Conservation (phyloP, 2,113 vertebrate genomes). For the Sapajus apella region DNA sequence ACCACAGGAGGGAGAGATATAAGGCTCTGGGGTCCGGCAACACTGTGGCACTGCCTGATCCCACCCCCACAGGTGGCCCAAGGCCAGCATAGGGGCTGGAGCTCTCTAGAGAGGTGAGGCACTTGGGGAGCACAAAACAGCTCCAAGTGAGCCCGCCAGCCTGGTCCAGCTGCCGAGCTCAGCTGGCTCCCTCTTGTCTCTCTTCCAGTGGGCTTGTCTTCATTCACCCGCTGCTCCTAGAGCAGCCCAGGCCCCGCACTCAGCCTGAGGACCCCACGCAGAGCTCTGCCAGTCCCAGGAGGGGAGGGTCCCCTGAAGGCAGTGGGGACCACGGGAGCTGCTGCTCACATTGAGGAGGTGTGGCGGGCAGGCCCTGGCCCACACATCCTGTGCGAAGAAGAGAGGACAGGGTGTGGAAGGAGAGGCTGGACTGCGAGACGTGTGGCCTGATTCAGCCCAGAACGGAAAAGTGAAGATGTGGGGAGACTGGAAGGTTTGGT, state of each 20-base stretch:
- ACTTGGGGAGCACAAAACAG: neutral
- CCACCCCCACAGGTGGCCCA: no score
- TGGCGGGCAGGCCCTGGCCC: neutral
- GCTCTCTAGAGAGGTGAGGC: neutral
- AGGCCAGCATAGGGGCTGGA: neutral
- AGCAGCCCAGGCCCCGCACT: neutral
- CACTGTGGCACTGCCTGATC: neutral
- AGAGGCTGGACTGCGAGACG: no score
- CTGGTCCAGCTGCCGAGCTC: accelerated
- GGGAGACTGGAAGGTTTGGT: neutral
- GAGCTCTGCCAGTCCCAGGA: neutral
- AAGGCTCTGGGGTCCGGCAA: neutral
- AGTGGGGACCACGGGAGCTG: neutral
- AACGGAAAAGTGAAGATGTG: neutral
- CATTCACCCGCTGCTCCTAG: neutral
- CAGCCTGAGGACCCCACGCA: neutral
- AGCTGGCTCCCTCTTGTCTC: neutral
- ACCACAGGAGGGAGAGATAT: accelerated
- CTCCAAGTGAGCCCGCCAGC: accelerated
- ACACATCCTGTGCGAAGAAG: no score
- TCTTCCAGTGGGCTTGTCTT: neutral
- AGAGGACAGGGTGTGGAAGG: neutral
- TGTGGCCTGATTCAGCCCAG: neutral
- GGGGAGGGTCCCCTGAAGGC: neutral
- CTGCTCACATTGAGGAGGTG: neutral